Evolutionary conservation across 2,888 invertebrate species (phyloP), one percentile per base, ranked within the genome.

Genomic region (Corythucha ciliata): DNA sequence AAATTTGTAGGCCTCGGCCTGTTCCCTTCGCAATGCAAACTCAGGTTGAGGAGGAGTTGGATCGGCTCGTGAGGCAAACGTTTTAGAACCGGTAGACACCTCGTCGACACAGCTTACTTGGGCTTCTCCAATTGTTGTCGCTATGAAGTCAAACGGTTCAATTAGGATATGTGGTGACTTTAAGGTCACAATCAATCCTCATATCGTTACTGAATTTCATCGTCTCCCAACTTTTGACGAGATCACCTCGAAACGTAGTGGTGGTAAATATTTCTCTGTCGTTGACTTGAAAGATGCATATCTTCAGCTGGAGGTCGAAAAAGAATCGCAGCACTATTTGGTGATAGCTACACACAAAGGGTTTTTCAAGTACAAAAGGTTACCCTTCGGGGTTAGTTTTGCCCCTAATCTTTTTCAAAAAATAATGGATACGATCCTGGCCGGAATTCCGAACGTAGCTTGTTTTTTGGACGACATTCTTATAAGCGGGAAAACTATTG

Each of bases 151-250:
- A 14, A 42, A 27, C 12, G 42, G 49, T 2, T 7, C 14, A 32
- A 32, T 49, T 7, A 49, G 49, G 16, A 27, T 49, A 10, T 49
- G 41, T 42, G 46, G 20, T 34, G 34, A 34, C 16, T 46, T 34
- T 14, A 20, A 16, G 14, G 46, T 46, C 18, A 49, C 49, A 14
- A 21, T 49, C 5, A 49, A 49, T 24, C 41, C 29, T 3, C 21
- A 37, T 36, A 29, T 39, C 5, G 8, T 47, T 3, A 7, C 12
- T 4, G 47, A 52, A 10, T 22, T 24, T 3, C 46, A 46, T 26
- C 46, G 27, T 3, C n/a, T 52, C 16, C 52, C 52, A 12, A 46
- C 37, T 6, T 45, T 52, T 37, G 46, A 47, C 7, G 46, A 52
- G 14, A 25, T 45, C 10, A 8, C 18, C 4, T 8, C 47, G 5